These are phyloP conservation scores for Glyptemys insculpta DNA, from an alignment of 2,797 vertebrate genomes.

Conservation along the genomic window DNA sequence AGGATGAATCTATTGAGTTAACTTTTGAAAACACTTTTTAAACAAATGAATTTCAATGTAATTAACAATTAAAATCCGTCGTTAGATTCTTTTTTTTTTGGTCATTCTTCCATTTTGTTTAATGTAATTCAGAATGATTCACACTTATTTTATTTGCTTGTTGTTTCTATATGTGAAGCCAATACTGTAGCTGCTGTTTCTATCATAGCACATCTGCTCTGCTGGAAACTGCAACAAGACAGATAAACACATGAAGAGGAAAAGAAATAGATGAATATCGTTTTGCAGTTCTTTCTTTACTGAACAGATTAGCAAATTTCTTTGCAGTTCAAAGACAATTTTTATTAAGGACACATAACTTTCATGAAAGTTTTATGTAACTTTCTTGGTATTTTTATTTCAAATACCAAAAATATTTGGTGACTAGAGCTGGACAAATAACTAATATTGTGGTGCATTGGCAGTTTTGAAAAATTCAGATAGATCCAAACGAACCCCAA, in stretches of 20 bases:
- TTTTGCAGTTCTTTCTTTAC: conserved; percentile 57
- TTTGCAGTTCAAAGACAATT: conserved; percentile 60
- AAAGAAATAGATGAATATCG: conserved; percentile 65
- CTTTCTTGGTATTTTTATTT: conserved; percentile 44
- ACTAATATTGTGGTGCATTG: background rate
- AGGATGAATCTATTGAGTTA: conserved; percentile 51
- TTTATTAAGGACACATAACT: conserved; percentile 52
- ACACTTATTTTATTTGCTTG: conserved; percentile 73
- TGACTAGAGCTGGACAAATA: background rate
- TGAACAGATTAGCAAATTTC: conserved; percentile 58
- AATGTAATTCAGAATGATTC: conserved; percentile 72
- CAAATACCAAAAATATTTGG: background rate
- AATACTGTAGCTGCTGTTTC: conserved; percentile 75
- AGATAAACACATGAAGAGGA: conserved; percentile 75
- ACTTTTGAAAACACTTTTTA: conserved; percentile 75
- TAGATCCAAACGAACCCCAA: background rate
- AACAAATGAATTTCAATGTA: conserved; percentile 76
- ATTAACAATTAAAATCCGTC: conserved; percentile 78
- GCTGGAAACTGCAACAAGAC: conserved; percentile 78
- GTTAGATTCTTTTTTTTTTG: conserved; percentile 67
- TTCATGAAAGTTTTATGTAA: conserved; percentile 57
- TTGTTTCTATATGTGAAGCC: conserved; percentile 76
- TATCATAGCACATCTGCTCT: conserved; percentile 77
- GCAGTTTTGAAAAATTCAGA: background rate
- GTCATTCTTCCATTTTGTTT: conserved; percentile 73